Base-by-base conservation (phyloP, 92 coral and sea anemone species). In the Phenganax subtilis region DNA sequence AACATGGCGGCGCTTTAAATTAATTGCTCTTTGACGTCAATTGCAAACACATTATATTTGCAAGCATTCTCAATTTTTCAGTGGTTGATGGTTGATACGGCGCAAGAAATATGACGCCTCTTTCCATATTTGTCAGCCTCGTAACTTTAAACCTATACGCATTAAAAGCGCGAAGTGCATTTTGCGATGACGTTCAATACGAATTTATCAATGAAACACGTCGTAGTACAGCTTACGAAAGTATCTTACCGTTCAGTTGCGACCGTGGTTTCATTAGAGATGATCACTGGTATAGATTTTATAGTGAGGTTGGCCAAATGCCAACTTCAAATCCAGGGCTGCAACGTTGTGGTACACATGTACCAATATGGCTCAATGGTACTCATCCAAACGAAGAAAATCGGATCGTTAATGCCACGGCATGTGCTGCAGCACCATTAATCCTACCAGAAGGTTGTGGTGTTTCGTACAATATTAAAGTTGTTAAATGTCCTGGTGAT, bases 361-460 rank as follows among this genome's bases (percentile, higher is more conserved):
- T 60, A 30, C 81, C 85, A 57, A 78, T 76, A 59, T 82, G 85
- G 85, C 12, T 82, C 10, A 57, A 72, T 20, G 85, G 85, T n/a
- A 28, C 20, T 9, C 74, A 73, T 27, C 85, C 85, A 51, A 51
- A 57, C 5, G 44, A 73, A 78, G 54, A 57, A 58, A 59, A 73
- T n/a, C 60, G 53, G 11, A 53, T 72, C 6, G 51, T 16, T 56
- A 16, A 60, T 20, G 68, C 53, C 51, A 73, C 47, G 7, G 69
- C 77, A 27, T 82, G 85, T 73, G 73, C 73, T 30, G 73, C 73
- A 0, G 16, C 47, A 30, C 54, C 73, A 12, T 68, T 68, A 9
- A 7, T 29, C n/a, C 14, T 27, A 0, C 53, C 73, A 37, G 5
- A 0, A 30, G 73, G 73, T 6, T 68, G 73, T 68, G 53, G 73